Evolutionary conservation across 1,140 invertebrate genomes (phyloP).

Genomic region (Trichonephila clavata): DNA sequence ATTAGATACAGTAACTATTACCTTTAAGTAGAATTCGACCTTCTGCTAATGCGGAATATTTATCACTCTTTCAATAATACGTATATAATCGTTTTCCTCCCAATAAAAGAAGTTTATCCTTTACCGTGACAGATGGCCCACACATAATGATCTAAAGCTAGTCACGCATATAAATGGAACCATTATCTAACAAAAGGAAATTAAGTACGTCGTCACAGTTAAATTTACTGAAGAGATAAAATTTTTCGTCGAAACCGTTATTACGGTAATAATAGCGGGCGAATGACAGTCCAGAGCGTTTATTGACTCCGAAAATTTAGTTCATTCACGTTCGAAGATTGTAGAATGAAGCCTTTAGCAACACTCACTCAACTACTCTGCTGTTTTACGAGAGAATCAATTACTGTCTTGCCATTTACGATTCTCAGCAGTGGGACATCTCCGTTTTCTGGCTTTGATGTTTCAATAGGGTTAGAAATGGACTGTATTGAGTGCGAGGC

Average conservation of each 20-base stretch:
- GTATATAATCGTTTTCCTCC: slow-evolving; percentile 22
- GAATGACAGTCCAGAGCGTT: slow-evolving; percentile 23
- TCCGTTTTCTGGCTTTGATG: not conserved
- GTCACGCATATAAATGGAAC: slow-evolving; percentile 34
- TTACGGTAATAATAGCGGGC: slow-evolving; percentile 15
- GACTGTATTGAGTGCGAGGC: not conserved
- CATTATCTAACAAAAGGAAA: slow-evolving; percentile 37
- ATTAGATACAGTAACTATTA: no score
- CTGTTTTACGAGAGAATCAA: slow-evolving; percentile 34
- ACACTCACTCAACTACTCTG: slow-evolving; percentile 9
- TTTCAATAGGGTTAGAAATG: not conserved
- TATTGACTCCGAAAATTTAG: slow-evolving; percentile 31
- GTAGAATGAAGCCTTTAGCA: slow-evolving; percentile 31
- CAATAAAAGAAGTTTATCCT: slow-evolving; percentile 35
- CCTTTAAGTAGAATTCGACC: no score
- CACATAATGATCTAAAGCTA: slow-evolving; percentile 23
- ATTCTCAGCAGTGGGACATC: not conserved
- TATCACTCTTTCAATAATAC: slow-evolving; percentile 35
- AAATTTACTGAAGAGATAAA: slow-evolving; percentile 39
- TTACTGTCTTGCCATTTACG: slow-evolving; percentile 10
- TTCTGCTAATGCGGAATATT: slow-evolving; percentile 1
- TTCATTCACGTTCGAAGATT: not conserved
- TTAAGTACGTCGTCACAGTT: slow-evolving; percentile 34
- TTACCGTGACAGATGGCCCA: slow-evolving; percentile 10
- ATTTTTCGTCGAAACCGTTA: slow-evolving; percentile 35